Base-by-base conservation (phyloP, 2,888 invertebrate species). In the Gari tellinella region DNA sequence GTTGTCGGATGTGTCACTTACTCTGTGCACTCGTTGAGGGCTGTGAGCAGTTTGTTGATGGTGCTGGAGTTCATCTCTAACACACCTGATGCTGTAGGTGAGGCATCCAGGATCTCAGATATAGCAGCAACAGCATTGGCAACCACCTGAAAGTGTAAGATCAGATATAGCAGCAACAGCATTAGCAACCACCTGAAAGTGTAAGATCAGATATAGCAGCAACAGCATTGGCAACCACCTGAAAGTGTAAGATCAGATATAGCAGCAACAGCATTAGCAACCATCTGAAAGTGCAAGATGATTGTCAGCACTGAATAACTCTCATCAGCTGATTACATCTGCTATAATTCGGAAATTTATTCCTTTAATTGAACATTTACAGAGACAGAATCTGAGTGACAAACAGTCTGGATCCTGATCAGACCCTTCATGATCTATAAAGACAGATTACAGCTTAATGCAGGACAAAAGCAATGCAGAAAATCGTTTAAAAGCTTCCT, bases 101-200 rank as follows among this genome's bases (percentile, higher is more conserved):
- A 98, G 1, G 98, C 96, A 92, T 99, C 99, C 90, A 99, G 97
- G 88, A 99, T 99, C 93, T 99, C 99, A 0, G 98, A 97, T 14
- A 99, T 94, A 0, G 99, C 99, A 0, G 99, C 99, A 0, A 99
- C 99, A 0, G 99, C 99, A 93, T 99, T 99, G 0, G 99, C 99
- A 0, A 99, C 99, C 40, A 99, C 94, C 94, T 94, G 77, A 8
- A 17, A 31, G n/a, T n/a, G n/a, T n/a, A n/a, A n/a, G n/a, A n/a
- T 99, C 99, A 0, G 98, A 97, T 14, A 99, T 94, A 0, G 99
- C 99, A 0, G 99, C 99, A 0, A 99, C 99, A 0, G 99, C 99
- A 93, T 99, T 99, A 0, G 99, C 99, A 0, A 99, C 99, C 40
- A 99, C 94, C 94, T 94, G 77, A 8, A 17, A 31, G n/a, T n/a